phyloP scores from a whole-genome alignment of 2,113 vertebrate species.

The Stegostoma tigrinum region DNA sequence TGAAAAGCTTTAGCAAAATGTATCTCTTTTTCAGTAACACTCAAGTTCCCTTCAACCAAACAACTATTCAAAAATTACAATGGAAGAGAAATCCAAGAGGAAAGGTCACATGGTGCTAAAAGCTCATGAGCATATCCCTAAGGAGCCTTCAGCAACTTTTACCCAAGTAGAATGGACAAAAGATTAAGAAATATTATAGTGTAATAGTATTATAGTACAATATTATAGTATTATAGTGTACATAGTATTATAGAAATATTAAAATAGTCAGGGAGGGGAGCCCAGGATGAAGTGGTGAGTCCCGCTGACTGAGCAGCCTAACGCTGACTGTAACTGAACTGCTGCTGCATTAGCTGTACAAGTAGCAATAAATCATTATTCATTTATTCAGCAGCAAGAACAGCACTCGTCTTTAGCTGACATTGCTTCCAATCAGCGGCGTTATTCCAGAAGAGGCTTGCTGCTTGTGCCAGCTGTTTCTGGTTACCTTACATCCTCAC shows the following conservation, averaged over 20 bases:
- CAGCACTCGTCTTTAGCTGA: no score
- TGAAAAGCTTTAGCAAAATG: no score
- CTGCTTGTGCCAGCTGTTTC: neutral
- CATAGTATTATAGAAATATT: no score
- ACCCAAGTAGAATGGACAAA: neutral
- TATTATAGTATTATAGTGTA: no score
- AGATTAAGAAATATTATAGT: neutral
- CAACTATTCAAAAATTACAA: neutral
- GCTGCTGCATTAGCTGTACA: neutral
- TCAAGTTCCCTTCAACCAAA: no score
- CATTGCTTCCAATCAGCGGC: no score
- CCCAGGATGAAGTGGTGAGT: neutral
- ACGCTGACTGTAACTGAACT: neutral
- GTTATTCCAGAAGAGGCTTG: no score
- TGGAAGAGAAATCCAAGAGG: neutral
- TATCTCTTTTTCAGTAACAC: no score
- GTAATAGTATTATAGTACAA: neutral
- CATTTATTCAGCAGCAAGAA: no score
- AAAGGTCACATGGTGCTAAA: neutral
- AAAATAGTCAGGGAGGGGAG: neutral
- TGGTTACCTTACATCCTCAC: neutral
- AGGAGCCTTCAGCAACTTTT: neutral
- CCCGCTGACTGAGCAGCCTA: neutral
- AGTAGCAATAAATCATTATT: no score
- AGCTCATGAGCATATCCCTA: neutral